These are phyloP conservation scores for Strix aluco DNA, from an alignment of 2,113 vertebrate genomes.

Conservation along the genomic window DNA sequence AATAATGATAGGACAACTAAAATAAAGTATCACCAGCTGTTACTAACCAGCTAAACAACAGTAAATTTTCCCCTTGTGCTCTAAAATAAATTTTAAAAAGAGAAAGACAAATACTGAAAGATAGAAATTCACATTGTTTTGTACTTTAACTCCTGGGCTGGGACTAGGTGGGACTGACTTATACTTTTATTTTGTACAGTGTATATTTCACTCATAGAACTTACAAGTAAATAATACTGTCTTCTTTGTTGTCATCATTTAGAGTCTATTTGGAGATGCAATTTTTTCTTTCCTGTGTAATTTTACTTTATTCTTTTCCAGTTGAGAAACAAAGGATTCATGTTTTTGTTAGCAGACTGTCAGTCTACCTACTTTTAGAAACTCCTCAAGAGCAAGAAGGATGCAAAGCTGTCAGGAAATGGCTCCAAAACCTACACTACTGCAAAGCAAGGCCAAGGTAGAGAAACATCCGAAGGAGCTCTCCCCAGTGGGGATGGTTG, in stretches of 20 bases:
- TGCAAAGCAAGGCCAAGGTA: background rate
- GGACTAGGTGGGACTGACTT: background rate
- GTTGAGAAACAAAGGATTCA: background rate
- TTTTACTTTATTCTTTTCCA: background rate
- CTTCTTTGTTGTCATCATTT: background rate
- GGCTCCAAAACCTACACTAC: background rate
- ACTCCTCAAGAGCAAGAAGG: background rate
- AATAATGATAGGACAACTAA: background rate
- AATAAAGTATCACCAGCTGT: background rate
- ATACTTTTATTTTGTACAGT: background rate
- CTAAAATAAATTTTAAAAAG: background rate
- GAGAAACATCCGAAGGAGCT: background rate
- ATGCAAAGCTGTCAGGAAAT: conserved; percentile 22
- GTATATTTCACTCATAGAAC: background rate
- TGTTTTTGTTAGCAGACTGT: background rate
- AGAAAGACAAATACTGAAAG: background rate
- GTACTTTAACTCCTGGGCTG: background rate
- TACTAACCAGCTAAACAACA: background rate
- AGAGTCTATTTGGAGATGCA: background rate
- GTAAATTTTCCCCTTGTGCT: background rate
- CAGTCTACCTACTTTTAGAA: background rate
- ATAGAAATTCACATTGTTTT: background rate
- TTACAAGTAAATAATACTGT: background rate
- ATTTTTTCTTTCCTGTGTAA: background rate
- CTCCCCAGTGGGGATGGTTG: background rate